Evolutionary conservation across 1,140 invertebrate genomes (phyloP).

Genomic region (Tachypleus tridentatus): DNA sequence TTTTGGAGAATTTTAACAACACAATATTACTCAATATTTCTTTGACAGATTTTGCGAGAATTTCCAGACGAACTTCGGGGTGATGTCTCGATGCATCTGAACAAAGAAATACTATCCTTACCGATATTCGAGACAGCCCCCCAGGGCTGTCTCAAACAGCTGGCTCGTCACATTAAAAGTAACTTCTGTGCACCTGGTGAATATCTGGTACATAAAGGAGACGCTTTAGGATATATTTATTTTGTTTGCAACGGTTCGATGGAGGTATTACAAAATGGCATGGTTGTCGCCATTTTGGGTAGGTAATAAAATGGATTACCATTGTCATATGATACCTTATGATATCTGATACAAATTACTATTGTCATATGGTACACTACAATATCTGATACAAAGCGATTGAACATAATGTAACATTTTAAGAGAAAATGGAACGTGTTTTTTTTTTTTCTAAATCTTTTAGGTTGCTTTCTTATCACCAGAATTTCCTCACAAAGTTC

Average conservation of each 20-base stretch:
- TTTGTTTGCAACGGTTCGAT: conserved; percentile 96
- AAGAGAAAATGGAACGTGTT: no score
- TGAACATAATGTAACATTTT: no score
- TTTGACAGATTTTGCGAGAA: conserved; percentile 73
- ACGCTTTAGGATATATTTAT: conserved; percentile 90
- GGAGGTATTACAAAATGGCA: conserved; percentile 94
- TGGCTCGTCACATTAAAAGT: conserved; percentile 76
- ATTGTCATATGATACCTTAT: no score
- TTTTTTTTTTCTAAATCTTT: no score
- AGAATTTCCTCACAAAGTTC: no score
- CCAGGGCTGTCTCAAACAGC: conserved; percentile 78
- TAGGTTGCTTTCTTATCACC: no score
- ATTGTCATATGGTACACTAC: no score
- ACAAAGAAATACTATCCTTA: conserved; percentile 82
- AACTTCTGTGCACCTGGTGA: conserved; percentile 95
- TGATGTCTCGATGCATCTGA: conserved; percentile 88
- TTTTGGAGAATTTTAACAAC: no score
- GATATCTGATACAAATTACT: no score
- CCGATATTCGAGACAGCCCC: conserved; percentile 83
- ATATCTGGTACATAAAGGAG: conserved; percentile 90
- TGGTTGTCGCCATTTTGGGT: conserved; percentile 98
- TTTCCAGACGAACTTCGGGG: conserved; percentile 91
- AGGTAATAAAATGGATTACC: conserved; percentile 28
- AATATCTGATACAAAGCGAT: no score
- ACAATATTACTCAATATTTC: no score